Conservation (phyloP, 2,113 vertebrate genomes). For the Fulica atra region DNA sequence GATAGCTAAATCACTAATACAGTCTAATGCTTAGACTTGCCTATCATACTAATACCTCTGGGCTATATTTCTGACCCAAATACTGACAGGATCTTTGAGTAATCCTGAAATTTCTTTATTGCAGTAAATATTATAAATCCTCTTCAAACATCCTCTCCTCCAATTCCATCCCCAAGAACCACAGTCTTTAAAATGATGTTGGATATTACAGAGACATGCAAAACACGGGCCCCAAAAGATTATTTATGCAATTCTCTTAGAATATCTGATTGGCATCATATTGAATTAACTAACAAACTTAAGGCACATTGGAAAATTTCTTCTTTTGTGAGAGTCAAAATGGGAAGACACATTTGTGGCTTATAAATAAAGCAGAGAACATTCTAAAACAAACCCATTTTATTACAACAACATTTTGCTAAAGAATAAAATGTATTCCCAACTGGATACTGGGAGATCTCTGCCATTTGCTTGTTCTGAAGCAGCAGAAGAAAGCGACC, state of each 20-base stretch:
- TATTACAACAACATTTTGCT: slow-evolving; percentile 63
- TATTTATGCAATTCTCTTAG: slow-evolving; percentile 42
- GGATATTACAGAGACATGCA: slow-evolving; percentile 32
- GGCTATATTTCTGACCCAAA: slow-evolving; percentile 64
- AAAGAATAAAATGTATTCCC: slow-evolving; percentile 62
- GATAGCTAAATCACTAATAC: slow-evolving; percentile 70
- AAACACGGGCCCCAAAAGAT: not conserved
- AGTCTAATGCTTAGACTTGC: slow-evolving; percentile 60
- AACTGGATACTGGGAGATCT: not conserved
- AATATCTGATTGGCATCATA: slow-evolving; percentile 57
- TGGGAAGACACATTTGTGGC: slow-evolving; percentile 43
- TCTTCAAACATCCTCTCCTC: slow-evolving; percentile 43
- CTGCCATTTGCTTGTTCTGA: slow-evolving; percentile 31
- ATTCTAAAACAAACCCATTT: slow-evolving; percentile 57
- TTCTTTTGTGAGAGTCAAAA: slow-evolving; percentile 45
- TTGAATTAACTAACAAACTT: slow-evolving; percentile 61
- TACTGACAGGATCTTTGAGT: slow-evolving; percentile 58
- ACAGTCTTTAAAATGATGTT: slow-evolving; percentile 14
- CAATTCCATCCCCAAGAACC: slow-evolving; percentile 21
- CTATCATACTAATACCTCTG: slow-evolving; percentile 42
- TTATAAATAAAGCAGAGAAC: slow-evolving; percentile 48
- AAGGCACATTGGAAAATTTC: slow-evolving; percentile 45
- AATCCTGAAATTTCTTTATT: slow-evolving; percentile 71
- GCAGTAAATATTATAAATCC: slow-evolving; percentile 67
- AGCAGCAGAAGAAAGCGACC: slow-evolving; percentile 13